phyloP scores from a whole-genome alignment of 2,797 vertebrate species.

The Pitangus sulphuratus region DNA sequence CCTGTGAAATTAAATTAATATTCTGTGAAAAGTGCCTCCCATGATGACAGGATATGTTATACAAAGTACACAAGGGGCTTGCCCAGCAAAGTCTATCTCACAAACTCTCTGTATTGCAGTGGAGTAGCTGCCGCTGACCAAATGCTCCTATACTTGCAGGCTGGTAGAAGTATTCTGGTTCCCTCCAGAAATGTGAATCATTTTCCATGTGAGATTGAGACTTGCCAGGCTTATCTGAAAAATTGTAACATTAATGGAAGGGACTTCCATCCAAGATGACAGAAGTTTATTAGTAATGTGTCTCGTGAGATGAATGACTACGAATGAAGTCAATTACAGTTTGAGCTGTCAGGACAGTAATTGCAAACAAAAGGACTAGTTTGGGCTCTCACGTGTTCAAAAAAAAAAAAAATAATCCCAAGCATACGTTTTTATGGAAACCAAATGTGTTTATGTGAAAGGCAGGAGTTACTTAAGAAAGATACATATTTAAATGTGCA shows the following conservation, averaged over 20 bases:
- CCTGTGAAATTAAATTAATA: background rate
- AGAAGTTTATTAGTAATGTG: background rate
- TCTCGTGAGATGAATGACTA: background rate
- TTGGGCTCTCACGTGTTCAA: background rate
- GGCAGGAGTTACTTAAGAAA: background rate
- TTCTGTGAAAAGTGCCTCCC: background rate
- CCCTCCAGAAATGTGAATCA: background rate
- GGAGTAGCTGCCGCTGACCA: background rate
- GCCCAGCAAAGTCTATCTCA: background rate
- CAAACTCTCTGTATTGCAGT: background rate
- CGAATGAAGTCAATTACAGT: background rate
- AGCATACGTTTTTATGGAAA: background rate
- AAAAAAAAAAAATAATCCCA: background rate
- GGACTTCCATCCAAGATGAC: background rate
- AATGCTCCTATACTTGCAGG: background rate
- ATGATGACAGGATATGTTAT: background rate
- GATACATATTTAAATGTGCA: background rate
- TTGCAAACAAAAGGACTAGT: background rate
- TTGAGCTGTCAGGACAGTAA: background rate
- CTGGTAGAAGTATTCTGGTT: background rate
- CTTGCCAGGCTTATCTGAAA: background rate
- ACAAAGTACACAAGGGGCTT: background rate
- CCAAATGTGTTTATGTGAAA: background rate
- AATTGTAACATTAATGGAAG: background rate
- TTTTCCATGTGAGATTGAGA: background rate